Percentiles rank a stretch among this genome's conserved stretches.
Conservation (phyloP, 2,888 invertebrate species). For the Endomychus coccineus region DNA sequence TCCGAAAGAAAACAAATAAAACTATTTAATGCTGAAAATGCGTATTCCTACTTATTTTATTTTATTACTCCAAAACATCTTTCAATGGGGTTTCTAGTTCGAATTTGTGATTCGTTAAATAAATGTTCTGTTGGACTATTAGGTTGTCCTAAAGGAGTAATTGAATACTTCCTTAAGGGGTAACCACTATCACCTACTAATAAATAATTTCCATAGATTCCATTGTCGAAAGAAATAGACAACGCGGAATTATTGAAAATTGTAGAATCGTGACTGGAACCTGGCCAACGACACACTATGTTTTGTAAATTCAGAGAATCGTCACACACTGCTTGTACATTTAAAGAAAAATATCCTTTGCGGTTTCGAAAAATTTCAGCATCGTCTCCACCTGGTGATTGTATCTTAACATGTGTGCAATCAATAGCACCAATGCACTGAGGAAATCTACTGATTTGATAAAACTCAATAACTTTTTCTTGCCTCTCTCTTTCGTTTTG, state of each 20-base stretch:
- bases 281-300: constrained; percentile 26
- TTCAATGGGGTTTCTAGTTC: constrained; percentile 27
- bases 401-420: constrained; percentile 10
- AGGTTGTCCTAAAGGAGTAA: constrained; percentile 23
- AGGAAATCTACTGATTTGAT: constrained; percentile 10
- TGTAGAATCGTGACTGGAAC: constrained; percentile 26
- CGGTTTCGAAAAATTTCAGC: constrained; percentile 25
- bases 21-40: no score
- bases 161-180: constrained; percentile 22
- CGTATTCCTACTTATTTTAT: no score
- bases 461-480: neutral
- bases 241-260: constrained; percentile 24
- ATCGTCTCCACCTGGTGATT: constrained; percentile 21
- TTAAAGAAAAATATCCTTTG: constrained; percentile 27
- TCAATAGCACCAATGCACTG: constrained; percentile 6
- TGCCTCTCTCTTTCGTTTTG: neutral
- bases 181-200: constrained; percentile 29
- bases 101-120: constrained; percentile 26
- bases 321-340: constrained; percentile 27
- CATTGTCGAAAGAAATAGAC: constrained; percentile 12
- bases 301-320: constrained; percentile 20
- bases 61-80: constrained; percentile 28
- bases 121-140: constrained; percentile 19
- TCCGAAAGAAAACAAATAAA: no score
- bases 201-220: constrained; percentile 16